Percentiles rank a stretch among this genome's conserved stretches.
Conservation (phyloP, 1,140 invertebrate genomes). For the Ceratina calcarata region DNA sequence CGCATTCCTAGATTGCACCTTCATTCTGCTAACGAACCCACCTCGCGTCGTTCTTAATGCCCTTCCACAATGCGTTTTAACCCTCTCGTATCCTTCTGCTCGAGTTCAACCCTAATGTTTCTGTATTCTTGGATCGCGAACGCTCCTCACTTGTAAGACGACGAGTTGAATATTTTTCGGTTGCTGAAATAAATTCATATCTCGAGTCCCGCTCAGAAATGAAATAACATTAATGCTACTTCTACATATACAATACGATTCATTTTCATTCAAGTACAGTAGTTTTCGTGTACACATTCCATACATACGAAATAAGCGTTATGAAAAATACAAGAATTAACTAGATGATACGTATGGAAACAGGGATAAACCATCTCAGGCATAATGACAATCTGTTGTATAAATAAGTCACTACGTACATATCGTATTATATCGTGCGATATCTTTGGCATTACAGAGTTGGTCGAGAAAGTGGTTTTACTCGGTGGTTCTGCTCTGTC, state of each 20-base stretch:
- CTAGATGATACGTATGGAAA: too few relatives aligned
- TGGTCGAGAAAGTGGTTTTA: slow-evolving; percentile 94
- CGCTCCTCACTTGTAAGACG: not conserved
- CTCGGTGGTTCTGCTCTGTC: slow-evolving; percentile 97
- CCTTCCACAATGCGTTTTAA: slow-evolving; percentile 39
- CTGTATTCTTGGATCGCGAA: not conserved
- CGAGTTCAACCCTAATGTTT: slow-evolving; percentile 13
- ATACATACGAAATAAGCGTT: too few relatives aligned
- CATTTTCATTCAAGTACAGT: too few relatives aligned
- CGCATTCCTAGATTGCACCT: slow-evolving; percentile 45
- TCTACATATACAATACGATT: too few relatives aligned
- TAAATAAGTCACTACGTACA: too few relatives aligned
- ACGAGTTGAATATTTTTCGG: slow-evolving; percentile 7
- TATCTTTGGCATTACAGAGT: slow-evolving; percentile 82
- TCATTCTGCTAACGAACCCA: slow-evolving; percentile 62
- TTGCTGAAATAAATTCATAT: not conserved
- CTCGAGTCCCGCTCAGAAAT: not conserved
- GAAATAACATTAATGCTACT: too few relatives aligned
- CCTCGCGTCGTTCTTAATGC: slow-evolving; percentile 44
- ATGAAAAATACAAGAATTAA: too few relatives aligned
- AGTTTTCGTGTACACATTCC: too few relatives aligned
- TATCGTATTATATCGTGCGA: not conserved
- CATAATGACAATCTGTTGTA: too few relatives aligned
- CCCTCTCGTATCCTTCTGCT: slow-evolving; percentile 19
- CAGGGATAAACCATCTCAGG: too few relatives aligned